These are phyloP conservation scores for Xylophagus ater DNA, from an alignment of 2,888 invertebrate genomes.

Conservation along the genomic window DNA sequence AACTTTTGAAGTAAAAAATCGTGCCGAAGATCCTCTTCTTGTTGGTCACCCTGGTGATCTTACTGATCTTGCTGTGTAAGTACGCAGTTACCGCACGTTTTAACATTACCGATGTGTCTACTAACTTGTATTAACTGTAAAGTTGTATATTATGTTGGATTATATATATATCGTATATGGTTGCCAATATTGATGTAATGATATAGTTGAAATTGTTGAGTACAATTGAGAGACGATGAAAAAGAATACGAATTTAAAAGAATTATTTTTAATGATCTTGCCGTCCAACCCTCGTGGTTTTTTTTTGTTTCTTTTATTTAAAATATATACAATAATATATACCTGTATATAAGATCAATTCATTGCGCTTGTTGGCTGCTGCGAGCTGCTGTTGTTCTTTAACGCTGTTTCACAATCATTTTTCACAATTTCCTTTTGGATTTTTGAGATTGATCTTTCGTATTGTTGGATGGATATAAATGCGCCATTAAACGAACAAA, in stretches of 20 bases:
- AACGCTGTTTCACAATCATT: slow-evolving; percentile 10
- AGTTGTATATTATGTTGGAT: too few species aligned
- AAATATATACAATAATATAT: too few species aligned
- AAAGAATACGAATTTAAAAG: too few species aligned
- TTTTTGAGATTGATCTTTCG: slow-evolving; percentile 10
- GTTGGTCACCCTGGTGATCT: slow-evolving; percentile 6
- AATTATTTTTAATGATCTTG: slow-evolving; percentile 15
- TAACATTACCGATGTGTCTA: too few species aligned
- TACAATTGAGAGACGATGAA: slow-evolving; percentile 6
- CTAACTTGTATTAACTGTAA: too few species aligned
- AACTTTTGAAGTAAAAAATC: slow-evolving; percentile 11
- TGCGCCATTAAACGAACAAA: slow-evolving; percentile 12
- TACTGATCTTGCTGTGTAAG: too few species aligned
- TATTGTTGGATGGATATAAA: slow-evolving; percentile 9
- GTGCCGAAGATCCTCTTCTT: slow-evolving; percentile 2
- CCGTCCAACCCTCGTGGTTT: slow-evolving; percentile 1
- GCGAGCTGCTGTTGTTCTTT: slow-evolving; percentile 4
- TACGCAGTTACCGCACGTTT: too few species aligned
- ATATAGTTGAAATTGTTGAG: slow-evolving; percentile 7
- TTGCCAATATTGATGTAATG: slow-evolving; percentile 10
- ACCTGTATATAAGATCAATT: too few species aligned
- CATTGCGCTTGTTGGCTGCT: too few species aligned
- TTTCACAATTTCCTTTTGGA: slow-evolving; percentile 11
- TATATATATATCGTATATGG: too few species aligned
- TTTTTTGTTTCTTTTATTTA: neutral